phyloP scores from a whole-genome alignment of 2,113 vertebrate genomes.

The Butorides virescens region DNA sequence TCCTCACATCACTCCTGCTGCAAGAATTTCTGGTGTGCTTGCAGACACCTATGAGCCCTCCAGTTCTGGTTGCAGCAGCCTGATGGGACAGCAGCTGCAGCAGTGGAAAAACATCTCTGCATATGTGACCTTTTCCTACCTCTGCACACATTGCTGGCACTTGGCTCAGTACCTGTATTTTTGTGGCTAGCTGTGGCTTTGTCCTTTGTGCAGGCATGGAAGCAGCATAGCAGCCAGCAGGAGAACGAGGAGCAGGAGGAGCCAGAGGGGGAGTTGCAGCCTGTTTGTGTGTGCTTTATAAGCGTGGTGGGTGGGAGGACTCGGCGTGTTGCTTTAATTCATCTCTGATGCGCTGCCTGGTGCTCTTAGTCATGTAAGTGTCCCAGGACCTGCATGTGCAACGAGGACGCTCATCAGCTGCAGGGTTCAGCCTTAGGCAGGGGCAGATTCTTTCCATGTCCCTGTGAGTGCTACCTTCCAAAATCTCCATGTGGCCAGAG shows the following conservation, averaged over 20 bases:
- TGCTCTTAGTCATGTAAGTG: slow-evolving; percentile 6
- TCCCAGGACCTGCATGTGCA: not conserved
- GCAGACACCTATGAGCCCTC: not conserved
- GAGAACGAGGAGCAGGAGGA: not conserved
- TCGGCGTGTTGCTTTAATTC: not conserved
- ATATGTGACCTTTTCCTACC: not conserved
- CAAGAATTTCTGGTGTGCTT: not conserved
- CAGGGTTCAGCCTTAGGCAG: not conserved
- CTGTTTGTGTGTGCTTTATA: not conserved
- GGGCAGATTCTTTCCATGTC: not conserved
- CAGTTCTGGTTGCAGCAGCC: not conserved
- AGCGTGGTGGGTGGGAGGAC: not conserved
- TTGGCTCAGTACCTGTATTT: not conserved
- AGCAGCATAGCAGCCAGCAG: not conserved
- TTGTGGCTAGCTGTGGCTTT: not conserved
- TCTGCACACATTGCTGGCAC: not conserved
- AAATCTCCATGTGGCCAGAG: not conserved
- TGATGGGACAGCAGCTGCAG: not conserved
- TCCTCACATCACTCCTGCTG: not conserved
- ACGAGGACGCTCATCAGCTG: not conserved
- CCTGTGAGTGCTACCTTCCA: not conserved
- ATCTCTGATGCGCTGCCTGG: not conserved
- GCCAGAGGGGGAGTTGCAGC: not conserved
- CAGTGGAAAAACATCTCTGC: not conserved
- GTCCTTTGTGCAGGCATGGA: not conserved